Evolutionary conservation across 2,797 vertebrate species (phyloP), one percentile per base, ranked within the genome.

Genomic region (Malacoraja senta): DNA sequence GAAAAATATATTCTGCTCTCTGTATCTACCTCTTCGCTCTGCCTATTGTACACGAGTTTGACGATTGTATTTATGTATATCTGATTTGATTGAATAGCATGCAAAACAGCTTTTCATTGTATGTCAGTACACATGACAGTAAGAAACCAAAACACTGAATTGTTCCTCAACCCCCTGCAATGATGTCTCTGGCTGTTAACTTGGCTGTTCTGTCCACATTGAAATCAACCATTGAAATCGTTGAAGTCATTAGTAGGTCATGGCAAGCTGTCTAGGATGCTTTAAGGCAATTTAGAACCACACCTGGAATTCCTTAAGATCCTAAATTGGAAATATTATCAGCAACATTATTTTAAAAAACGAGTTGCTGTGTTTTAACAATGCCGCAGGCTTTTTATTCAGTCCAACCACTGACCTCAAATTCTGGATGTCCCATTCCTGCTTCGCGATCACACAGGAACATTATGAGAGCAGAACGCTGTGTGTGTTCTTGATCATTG

Each of bases 401-500:
- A 68, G 53, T n/a, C 65, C 71, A 76, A 58, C 0, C 63, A 84
- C 93, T 94, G 94, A 99, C 99, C 97, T 98, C 98, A 94, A 98
- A 99, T 58, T 98, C 97, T 0, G 98, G 98, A 65, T 95, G 94
- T 61, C 98, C 98, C 2, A 94, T 94, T 79, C 97, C 97, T 0
- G 96, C 98, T 0, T 97, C 95, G 8, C 24, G 96, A 94, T 99
- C 98, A 93, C 99, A 99, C 1, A 99, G 96, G 93, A 99, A 99
- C 93, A 98, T 98, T 95, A 99, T 98, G 61, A 97, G 95, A 0
- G 98, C 97, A 79, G 98, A 96, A 63, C 99, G 96, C 0, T 86
- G 96, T 0, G 97, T 98, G 94, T 96, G 98, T 1, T 96, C 94
- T 9, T 95, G 88, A 80, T 98, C 94, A 88, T 98, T 98, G 94